Evolutionary conservation across 1,140 invertebrate species (phyloP), one percentile per base, ranked within the genome.

Genomic region (Ostrea edulis): DNA sequence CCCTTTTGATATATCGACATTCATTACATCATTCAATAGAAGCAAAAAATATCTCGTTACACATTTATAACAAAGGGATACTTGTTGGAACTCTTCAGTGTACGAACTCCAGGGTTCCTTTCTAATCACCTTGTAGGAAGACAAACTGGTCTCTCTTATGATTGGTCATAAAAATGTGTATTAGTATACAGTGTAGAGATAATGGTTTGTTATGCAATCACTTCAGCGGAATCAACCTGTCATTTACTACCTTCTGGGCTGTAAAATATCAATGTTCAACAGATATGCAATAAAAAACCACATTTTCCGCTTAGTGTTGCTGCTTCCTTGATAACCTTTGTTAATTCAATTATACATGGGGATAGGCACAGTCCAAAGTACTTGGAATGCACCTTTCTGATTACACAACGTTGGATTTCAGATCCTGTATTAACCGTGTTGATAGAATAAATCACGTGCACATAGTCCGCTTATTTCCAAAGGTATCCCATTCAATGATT

Each of bases 271-370:
- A 35, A 14, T 77, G 29, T 77, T 77, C 25, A 29, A 77, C 25
- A 77, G 29, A 77, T 77, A 35, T 77, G 68, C 68, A 77, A 77
- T 77, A 77, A 25, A 77, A 77, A 77, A 17, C 68, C 68, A 29
- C 68, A 77, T 77, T 77, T 77, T 77, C 68, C 68, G 68, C 29
- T 77, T 35, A 77, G 25, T 77, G 35, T 17, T 29, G 68, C 29
- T 25, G 14, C 35, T 77, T 77, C 8, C 25, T 77, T 35, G 68
- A 77, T 77, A 77, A 77, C 68, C 29, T 35, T 25, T 77, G 25
- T 77, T 77, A 77, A 77, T 77, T 77, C 11, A 77, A 71, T 77
- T 77, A 77, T 35, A 77, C 68, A 11, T 77, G 11, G 12, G 25
- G 25, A 25, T 29, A 77, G 68, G 25, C 68, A 29, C 14, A 77